A percentile compares a stretch with the other conserved stretches of the same genome.
phyloP scores from a whole-genome alignment of 1,140 invertebrate genomes.

The Drosophila littoralis region DNA sequence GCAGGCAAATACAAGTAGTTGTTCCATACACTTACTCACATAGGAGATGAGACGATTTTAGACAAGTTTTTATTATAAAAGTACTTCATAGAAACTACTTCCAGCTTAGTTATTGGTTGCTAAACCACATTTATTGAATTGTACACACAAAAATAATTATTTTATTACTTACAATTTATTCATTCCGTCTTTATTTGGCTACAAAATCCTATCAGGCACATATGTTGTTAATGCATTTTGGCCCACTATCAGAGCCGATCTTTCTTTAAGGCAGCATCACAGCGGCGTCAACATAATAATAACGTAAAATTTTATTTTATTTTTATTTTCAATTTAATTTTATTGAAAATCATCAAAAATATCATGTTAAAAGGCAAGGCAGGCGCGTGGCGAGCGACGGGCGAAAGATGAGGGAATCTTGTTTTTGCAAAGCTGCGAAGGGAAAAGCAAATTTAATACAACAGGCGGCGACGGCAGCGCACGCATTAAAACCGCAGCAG shows the following conservation, averaged over 20 bases:
- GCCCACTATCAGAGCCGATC: constrained; percentile 51
- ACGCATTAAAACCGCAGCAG: constrained; percentile 73
- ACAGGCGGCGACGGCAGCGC: constrained; percentile 47
- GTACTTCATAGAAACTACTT: not conserved
- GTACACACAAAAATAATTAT: constrained; percentile 3
- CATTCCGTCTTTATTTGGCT: not conserved
- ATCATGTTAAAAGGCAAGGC: constrained; percentile 44
- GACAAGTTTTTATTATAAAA: not conserved
- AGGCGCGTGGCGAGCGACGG: constrained; percentile 64
- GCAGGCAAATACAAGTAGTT: constrained; percentile 20
- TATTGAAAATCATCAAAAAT: constrained; percentile 75
- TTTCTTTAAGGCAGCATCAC: constrained; percentile 38
- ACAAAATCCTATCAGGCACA: constrained; percentile 24
- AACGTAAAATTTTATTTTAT: constrained; percentile 83
- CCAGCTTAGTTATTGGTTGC: not conserved
- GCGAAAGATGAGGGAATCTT: constrained; percentile 44
- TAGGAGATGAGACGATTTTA: not conserved
- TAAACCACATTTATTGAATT: constrained; percentile 12
- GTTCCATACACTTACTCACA: not conserved
- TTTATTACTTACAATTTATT: constrained; percentile 4
- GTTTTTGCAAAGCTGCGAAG: constrained; percentile 24
- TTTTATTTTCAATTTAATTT: constrained; percentile 83
- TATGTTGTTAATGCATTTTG: constrained; percentile 45
- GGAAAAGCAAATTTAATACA: constrained; percentile 73
- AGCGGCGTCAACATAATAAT: constrained; percentile 79